Evolutionary conservation across 2,797 vertebrate species (phyloP), one percentile per base, ranked within the genome.

Genomic region (Lepilemur septentrionalis): DNA sequence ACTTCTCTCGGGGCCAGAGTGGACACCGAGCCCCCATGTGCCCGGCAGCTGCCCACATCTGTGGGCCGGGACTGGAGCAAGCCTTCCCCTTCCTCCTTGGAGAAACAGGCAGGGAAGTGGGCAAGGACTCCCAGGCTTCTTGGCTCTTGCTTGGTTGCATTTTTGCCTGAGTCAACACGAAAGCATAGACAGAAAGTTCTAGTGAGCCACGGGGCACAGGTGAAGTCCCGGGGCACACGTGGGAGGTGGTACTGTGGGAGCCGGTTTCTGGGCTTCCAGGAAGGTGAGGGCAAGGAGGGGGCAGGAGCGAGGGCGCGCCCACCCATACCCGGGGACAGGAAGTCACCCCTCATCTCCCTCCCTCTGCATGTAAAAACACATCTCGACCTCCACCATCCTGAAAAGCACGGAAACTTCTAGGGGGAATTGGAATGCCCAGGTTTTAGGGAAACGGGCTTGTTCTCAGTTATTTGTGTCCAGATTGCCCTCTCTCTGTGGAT

Each of bases 271-370:
- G 82, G 50, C 25, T 61, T 18, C 23, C 0, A 0, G 1, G 41
- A 32, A 52, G n/a, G 35, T 12, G 59, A 65, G 11, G 41, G 38
- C 20, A 25, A 70, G 72, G 12, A 72, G 52, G 4, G 46, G 20
- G 55, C 32, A 12, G 28, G 35, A 75, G 55, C 35, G n/a, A n/a
- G 67, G 18, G 50, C 14, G 6, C 8, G 6, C 4, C n/a, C 7
- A 1, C 41, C 17, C 18, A 65, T 7, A 2, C 10, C 13, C 0
- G 0, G 3, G 6, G 9, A 46, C 3, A 28, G 30, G 43, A 84
- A 50, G 14, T 0, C 1, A 20, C 7, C 30, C 17, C 22, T 30
- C 57, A 12, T 61, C 67, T 76, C 55, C 52, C 14, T 13, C 25
- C 67, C 23, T 90, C n/a, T 76, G 13, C 20, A 1, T 0, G 3